Evolutionary conservation across 1,140 invertebrate species (phyloP), one percentile per base, ranked within the genome.

Genomic region (Globodera rostochiensis): DNA sequence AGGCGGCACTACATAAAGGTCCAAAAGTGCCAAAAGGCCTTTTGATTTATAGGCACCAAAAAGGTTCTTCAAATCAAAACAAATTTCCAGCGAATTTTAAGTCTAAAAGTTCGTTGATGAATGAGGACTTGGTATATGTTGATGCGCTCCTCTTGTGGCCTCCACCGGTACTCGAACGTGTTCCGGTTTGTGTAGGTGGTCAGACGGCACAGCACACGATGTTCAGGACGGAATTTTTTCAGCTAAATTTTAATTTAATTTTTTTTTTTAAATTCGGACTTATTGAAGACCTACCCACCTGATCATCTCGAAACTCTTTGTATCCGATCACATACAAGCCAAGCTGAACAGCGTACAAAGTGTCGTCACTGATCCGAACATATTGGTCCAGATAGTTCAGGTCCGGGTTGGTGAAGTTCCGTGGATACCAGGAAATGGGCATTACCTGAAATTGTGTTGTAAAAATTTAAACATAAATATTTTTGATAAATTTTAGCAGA

Each of bases 321-420:
- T 89, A 89, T 57, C 86, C 88, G 66, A 90, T 85, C 11, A 89
- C 87, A 80, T 89, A 90, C 25, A 89, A 81, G 69, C 88, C 89
- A 1, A 89, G 74, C 71, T 90, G 87, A 21, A 86, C 88, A 67
- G 73, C 70, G 70, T 89, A 89, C 60, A 89, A 46, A n/a, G 84
- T 57, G 74, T 89, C 88, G 79, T 89, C 88, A 78, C 83, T 86
- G 25, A 86, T 78, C 47, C 86, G 80, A 1, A 86, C 49, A 25
- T 86, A 71, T 13, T 86, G 86, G 47, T 87, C 86, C 66, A 87
- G 45, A 49, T 66, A 80, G 86, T 85, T 87, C 21, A 87, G 36
- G 19, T 89, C 89, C 11, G 88, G 89, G 83, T 89, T 89, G n/a
- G 88, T 89, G 82, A 89, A 89, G 71, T 89, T 89, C 47, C 88